A percentile compares a stretch with the other conserved stretches of the same genome.
These are phyloP conservation scores for Phycodurus eques DNA, from an alignment of 2,113 vertebrate species.

Conservation along the genomic window DNA sequence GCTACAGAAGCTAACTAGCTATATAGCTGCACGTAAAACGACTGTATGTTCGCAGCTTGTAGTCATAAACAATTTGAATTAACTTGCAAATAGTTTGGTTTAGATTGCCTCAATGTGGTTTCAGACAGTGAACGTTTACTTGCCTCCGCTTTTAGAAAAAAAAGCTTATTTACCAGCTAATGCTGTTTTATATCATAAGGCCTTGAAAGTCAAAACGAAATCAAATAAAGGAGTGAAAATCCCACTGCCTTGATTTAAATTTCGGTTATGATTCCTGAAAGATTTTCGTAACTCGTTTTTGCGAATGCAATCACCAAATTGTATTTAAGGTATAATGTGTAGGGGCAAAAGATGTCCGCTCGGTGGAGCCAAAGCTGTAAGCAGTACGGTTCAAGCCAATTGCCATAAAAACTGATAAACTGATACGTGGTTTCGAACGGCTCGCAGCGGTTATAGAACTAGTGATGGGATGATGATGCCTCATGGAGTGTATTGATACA, in stretches of 20 bases:
- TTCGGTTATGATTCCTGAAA: background rate
- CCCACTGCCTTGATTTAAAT: background rate
- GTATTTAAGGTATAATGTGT: background rate
- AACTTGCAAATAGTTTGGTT: accelerated
- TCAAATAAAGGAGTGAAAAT: background rate
- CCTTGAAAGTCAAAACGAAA: background rate
- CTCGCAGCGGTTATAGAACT: background rate
- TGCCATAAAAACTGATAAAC: too few relatives aligned
- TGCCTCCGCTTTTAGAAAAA: background rate
- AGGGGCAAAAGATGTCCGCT: constrained; percentile 9
- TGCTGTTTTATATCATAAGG: background rate
- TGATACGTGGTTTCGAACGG: background rate
- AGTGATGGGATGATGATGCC: too few relatives aligned
- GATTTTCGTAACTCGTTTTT: background rate
- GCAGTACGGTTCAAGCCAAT: background rate
- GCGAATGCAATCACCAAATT: background rate
- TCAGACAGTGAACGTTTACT: background rate
- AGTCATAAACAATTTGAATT: too few relatives aligned
- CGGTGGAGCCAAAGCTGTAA: constrained; percentile 23
- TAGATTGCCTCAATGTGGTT: too few relatives aligned
- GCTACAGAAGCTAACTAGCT: constrained; percentile 43
- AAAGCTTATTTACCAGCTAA: background rate
- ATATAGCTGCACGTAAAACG: background rate
- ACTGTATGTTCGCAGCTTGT: background rate
- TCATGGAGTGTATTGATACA: too few relatives aligned